phyloP scores from a whole-genome alignment of 2,888 invertebrate genomes.

The Pristionchus entomophagus region DNA sequence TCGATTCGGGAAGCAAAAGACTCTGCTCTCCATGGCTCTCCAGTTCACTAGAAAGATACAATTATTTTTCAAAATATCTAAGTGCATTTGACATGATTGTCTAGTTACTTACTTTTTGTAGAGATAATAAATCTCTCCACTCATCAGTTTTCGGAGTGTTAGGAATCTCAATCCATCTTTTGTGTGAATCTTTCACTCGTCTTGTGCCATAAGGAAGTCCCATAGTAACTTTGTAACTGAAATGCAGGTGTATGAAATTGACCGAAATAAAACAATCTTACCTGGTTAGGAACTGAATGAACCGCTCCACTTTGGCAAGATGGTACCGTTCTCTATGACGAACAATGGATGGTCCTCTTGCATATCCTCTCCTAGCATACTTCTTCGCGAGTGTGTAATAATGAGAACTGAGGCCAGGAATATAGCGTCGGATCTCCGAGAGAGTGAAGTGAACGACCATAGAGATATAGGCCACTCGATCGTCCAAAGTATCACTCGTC shows the following conservation, averaged over 20 bases:
- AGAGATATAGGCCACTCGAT: not conserved
- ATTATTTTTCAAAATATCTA: not conserved
- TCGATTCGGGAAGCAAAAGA: no score
- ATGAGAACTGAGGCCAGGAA: not conserved
- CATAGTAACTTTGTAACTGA: not conserved
- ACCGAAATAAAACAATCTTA: not conserved
- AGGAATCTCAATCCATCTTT: not conserved
- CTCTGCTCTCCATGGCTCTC: no score
- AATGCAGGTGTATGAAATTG: not conserved
- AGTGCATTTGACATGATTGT: not conserved
- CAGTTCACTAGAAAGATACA: no score
- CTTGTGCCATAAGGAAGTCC: not conserved
- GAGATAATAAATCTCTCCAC: not conserved
- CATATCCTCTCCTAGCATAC: not conserved
- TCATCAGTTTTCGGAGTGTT: not conserved
- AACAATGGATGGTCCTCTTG: not conserved
- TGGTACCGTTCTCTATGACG: not conserved
- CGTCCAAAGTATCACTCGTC: not conserved
- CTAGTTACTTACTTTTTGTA: not conserved
- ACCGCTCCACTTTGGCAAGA: not conserved
- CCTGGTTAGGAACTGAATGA: not conserved
- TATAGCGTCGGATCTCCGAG: not conserved
- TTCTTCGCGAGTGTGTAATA: not conserved
- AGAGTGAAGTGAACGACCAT: not conserved
- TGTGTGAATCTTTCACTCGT: not conserved